Base-by-base conservation (phyloP, 2,113 vertebrate genomes). In the Oriolus oriolus region DNA sequence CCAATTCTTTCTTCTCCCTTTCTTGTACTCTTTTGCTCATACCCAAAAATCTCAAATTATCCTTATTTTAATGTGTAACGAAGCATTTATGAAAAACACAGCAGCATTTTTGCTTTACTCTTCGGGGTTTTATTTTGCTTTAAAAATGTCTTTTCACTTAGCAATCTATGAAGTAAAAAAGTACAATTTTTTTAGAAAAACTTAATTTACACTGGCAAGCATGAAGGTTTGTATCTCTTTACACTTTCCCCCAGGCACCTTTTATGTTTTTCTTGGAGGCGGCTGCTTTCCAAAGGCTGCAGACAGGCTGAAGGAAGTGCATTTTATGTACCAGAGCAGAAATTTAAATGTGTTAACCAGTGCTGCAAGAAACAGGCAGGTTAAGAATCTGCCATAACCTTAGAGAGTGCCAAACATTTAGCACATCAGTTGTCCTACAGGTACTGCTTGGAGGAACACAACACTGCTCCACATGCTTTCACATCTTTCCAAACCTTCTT, bases 231-330 rank as follows among this genome's bases (percentile, higher is more conserved):
- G 13, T 47, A 24, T 60, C 7, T 73, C 35, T 59, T 65, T 61
- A 56, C 10, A 24, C 4, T 24, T 15, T 11, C 18, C 13, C 2
- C 2, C 0, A 3, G 7, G 2, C 3, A 12, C 2, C 5, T 64
- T 52, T 77, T n/a, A 23, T 33, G 11, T 7, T 68, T 22, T 59
- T 33, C 8, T 19, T 71, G 12, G 7, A 18, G 2, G 16, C 4
- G 8, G 22, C 13, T 4, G 4, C 17, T 85, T 74, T 35, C 24
- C 45, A 45, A 78, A 64, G 41, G 61, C 13, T 70, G 13, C 8
- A 70, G 21, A 10, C 24, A 85, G 30, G 30, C 30, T 65, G 79
- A 61, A 78, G 37, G 16, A 42, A 65, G 19, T 24, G 28, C 22
- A 20, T 6, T n/a, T 33, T 64, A 26, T 1, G 5, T n/a, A 71